A percentile compares a stretch with the other conserved stretches of the same genome.
Conservation (phyloP, 2,113 vertebrate species). For the Nematolebias whitei region DNA sequence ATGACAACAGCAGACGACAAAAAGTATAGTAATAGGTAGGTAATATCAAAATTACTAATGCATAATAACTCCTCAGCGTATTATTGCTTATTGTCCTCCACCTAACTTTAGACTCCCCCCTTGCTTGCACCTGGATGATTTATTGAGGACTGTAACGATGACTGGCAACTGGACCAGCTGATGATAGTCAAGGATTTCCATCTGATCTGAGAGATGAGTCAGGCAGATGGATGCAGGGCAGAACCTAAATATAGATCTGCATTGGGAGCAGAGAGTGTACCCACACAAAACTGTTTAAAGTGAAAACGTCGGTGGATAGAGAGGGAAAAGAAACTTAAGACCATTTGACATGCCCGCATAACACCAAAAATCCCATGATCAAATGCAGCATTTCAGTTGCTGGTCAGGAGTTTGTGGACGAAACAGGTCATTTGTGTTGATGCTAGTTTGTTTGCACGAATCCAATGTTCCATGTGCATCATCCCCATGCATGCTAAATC, state of each 20-base stretch:
- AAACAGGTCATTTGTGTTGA: conserved; percentile 15
- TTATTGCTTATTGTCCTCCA: not conserved
- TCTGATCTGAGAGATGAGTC: conserved; percentile 34
- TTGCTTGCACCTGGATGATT: conserved; percentile 35
- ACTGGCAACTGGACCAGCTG: conserved; percentile 29
- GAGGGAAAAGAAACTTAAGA: conserved; percentile 53
- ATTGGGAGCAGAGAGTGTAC: conserved; percentile 34
- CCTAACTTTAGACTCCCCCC: not conserved
- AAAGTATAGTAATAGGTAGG: no score
- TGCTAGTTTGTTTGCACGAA: not conserved
- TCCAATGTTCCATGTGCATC: not conserved
- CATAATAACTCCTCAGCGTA: conserved; percentile 18
- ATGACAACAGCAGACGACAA: no score
- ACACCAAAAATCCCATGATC: conserved; percentile 7
- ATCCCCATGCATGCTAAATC: conserved; percentile 8
- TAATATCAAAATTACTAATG: conserved; percentile 16
- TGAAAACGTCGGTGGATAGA: conserved; percentile 33
- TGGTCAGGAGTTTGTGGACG: conserved; percentile 11
- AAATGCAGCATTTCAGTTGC: conserved; percentile 30
- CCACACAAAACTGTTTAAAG: conserved; percentile 46
- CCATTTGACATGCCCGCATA: conserved; percentile 25
- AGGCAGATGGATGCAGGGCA: conserved; percentile 26
- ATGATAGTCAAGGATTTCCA: conserved; percentile 41
- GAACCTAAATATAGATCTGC: conserved; percentile 54
- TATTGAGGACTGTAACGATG: conserved; percentile 41